Conservation (phyloP, 2,888 invertebrate species). For the Tineola bisselliella region DNA sequence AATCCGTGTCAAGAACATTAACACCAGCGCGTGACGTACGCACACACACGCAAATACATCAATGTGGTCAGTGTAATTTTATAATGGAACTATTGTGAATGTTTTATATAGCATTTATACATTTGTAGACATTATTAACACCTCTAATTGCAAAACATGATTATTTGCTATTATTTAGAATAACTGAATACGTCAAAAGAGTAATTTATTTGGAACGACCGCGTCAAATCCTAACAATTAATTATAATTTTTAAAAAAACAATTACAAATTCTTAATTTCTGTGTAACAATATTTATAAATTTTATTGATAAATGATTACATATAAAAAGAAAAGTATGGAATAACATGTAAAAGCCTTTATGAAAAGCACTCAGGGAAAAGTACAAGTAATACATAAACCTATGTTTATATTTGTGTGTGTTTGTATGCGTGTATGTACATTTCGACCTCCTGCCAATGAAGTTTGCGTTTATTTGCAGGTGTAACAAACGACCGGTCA, state of each 20-base stretch:
- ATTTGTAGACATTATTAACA: neutral
- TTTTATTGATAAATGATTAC: too few species aligned
- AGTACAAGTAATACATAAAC: neutral
- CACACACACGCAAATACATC: neutral
- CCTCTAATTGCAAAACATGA: neutral
- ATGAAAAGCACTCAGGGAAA: neutral
- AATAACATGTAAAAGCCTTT: too few species aligned
- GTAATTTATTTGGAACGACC: too few species aligned
- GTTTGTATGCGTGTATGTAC: neutral
- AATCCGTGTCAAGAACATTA: conserved; percentile 34
- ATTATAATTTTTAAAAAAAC: too few species aligned
- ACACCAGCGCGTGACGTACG: conserved; percentile 22
- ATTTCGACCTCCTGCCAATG: conserved; percentile 6
- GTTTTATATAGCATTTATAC: too few species aligned
- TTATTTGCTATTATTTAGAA: too few species aligned
- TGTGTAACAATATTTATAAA: too few species aligned
- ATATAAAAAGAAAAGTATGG: too few species aligned
- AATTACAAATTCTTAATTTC: too few species aligned
- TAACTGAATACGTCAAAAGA: too few species aligned
- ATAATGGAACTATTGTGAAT: too few species aligned
- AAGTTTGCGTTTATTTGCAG: conserved; percentile 49
- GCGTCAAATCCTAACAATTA: too few species aligned
- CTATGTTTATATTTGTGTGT: neutral
- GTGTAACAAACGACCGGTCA: conserved; percentile 57
- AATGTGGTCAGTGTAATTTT: neutral